These are phyloP conservation scores for Lacerta agilis DNA, from an alignment of 2,797 vertebrate genomes.

Conservation along the genomic window DNA sequence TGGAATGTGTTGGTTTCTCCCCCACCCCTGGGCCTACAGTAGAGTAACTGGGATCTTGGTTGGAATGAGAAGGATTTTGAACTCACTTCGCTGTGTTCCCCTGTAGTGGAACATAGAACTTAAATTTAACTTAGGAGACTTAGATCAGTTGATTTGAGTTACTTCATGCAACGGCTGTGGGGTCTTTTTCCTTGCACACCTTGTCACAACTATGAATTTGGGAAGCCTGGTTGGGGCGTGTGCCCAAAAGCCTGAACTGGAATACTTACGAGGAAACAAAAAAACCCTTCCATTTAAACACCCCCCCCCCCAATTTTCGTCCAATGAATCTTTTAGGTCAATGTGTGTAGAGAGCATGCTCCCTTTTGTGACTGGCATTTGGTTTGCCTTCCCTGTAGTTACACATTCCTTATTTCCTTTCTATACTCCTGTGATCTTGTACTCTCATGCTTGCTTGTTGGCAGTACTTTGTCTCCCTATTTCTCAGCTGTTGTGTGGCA, in stretches of 20 bases:
- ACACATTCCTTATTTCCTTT: background rate
- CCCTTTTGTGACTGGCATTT: background rate
- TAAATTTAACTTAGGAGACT: background rate
- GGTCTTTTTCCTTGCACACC: background rate
- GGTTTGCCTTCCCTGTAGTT: background rate
- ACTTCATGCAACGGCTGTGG: too few relatives aligned
- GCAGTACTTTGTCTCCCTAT: background rate
- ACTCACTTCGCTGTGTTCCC: background rate
- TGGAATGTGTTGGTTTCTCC: too few relatives aligned
- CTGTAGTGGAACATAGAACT: background rate
- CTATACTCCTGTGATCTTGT: background rate
- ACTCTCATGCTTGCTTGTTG: background rate
- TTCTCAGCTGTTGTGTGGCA: background rate
- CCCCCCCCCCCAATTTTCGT: background rate
- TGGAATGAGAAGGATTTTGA: background rate
- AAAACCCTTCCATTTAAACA: background rate
- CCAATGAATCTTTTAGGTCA: background rate
- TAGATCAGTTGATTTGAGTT: background rate
- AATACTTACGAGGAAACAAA: background rate
- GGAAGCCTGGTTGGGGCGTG: background rate
- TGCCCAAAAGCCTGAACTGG: background rate
- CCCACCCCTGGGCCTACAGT: too few relatives aligned
- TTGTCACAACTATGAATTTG: background rate
- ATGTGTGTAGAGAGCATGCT: background rate
- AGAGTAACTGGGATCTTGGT: too few relatives aligned